Evolutionary conservation across 2,113 vertebrate genomes (phyloP).

Genomic region (Monarcha castaneiventris): DNA sequence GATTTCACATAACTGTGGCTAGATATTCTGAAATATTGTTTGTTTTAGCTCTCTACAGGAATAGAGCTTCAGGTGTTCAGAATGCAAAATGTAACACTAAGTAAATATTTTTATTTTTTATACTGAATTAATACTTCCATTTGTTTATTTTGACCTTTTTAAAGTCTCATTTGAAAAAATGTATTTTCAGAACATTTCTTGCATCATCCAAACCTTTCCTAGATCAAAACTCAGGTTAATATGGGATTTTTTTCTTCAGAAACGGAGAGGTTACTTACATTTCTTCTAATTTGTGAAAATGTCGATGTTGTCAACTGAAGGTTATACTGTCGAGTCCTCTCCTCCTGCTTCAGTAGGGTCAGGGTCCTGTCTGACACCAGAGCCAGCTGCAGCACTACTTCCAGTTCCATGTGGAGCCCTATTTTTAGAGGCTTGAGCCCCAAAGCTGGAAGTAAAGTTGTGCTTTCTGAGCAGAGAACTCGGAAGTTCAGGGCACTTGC

Average conservation of each 20-base stretch:
- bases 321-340: accelerated
- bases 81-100: background rate
- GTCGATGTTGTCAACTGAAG: background rate
- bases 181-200: background rate
- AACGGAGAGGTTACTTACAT: background rate
- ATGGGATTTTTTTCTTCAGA: background rate
- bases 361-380: background rate
- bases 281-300: background rate
- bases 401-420: background rate
- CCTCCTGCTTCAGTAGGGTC: accelerated
- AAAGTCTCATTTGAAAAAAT: background rate
- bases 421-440: background rate
- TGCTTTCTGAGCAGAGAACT: background rate
- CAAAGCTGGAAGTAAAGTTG: background rate
- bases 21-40: background rate
- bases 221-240: background rate
- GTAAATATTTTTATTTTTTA: background rate
- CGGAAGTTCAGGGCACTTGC: background rate
- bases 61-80: background rate
- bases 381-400: background rate
- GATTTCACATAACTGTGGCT: background rate
- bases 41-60: background rate
- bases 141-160: background rate
- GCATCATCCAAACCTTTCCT: background rate
- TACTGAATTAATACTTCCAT: background rate